Evolutionary conservation across 2,888 invertebrate genomes (phyloP).

Genomic region (Lycaena phlaeas): DNA sequence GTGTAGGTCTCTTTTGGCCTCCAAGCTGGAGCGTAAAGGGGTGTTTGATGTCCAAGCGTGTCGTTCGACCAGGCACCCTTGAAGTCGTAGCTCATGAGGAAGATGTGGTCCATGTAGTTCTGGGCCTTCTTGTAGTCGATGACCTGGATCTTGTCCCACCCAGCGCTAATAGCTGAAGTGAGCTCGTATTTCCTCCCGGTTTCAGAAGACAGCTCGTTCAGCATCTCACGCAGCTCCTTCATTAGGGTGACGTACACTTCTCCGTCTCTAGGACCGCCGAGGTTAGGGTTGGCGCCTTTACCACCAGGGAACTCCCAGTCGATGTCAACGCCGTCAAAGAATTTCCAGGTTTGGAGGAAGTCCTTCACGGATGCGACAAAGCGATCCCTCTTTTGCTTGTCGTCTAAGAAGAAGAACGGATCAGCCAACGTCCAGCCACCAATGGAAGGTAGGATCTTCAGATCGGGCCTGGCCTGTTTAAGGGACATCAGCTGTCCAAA

Average conservation of each 20-base stretch:
- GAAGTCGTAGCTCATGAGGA: constrained; percentile 66
- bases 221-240: constrained; percentile 59
- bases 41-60: constrained; percentile 56
- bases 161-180: constrained; percentile 65
- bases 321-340: constrained; percentile 65
- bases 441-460: constrained; percentile 59
- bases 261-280: constrained; percentile 58
- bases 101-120: constrained; percentile 66
- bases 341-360: constrained; percentile 63
- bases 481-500: constrained; percentile 64
- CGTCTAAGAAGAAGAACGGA: constrained; percentile 63
- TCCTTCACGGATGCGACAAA: constrained; percentile 62
- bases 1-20: constrained; percentile 60
- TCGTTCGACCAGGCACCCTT: constrained; percentile 68
- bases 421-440: constrained; percentile 66
- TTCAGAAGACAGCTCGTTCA: constrained; percentile 49
- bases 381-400: constrained; percentile 48
- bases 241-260: constrained; percentile 50
- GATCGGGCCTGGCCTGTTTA: constrained; percentile 57
- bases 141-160: constrained; percentile 67
- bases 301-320: constrained; percentile 70
- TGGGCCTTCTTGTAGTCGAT: constrained; percentile 59
- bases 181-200: constrained; percentile 61
- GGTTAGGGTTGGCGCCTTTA: constrained; percentile 59
- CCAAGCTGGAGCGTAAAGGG: constrained; percentile 56